Conservation (phyloP, 2,888 invertebrate species). For the Caenorhabditis parvicauda region DNA sequence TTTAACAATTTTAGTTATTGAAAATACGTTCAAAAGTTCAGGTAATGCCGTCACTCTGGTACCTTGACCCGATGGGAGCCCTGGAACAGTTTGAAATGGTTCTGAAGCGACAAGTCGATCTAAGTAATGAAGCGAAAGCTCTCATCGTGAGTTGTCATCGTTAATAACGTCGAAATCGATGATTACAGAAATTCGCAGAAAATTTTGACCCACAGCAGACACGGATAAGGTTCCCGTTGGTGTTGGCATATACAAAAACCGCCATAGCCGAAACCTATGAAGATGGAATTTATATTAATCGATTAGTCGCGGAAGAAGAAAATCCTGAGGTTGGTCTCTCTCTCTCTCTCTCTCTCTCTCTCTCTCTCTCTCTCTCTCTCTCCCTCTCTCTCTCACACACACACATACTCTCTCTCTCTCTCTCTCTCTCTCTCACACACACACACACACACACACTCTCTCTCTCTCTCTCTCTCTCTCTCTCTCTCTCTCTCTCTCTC, state of each 20-base stretch:
- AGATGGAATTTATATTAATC: constrained; percentile 53
- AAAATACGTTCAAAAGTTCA: constrained; percentile 3
- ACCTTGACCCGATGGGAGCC: constrained; percentile 66
- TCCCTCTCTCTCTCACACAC: neutral
- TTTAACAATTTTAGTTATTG: neutral
- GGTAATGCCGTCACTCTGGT: constrained; percentile 59
- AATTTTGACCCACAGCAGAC: constrained; percentile 63
- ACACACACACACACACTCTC: too few species aligned
- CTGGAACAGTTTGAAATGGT: constrained; percentile 66
- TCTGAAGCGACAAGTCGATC: constrained; percentile 65
- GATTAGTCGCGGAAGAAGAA: constrained; percentile 40
- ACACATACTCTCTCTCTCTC: neutral
- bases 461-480: too few species aligned
- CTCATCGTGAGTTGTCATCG: constrained; percentile 22
- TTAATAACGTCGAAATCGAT: neutral
- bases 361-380: neutral
- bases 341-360: neutral
- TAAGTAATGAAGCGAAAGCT: constrained; percentile 66
- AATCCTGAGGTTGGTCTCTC: constrained; percentile 21
- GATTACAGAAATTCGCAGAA: constrained; percentile 63
- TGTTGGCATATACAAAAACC: constrained; percentile 64
- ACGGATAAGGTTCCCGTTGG: constrained; percentile 64
- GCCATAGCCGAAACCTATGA: constrained; percentile 68
- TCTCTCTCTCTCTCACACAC: neutral
- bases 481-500: neutral